Base-by-base conservation (phyloP, 2,888 invertebrate species). In the Andrena bucephala region DNA sequence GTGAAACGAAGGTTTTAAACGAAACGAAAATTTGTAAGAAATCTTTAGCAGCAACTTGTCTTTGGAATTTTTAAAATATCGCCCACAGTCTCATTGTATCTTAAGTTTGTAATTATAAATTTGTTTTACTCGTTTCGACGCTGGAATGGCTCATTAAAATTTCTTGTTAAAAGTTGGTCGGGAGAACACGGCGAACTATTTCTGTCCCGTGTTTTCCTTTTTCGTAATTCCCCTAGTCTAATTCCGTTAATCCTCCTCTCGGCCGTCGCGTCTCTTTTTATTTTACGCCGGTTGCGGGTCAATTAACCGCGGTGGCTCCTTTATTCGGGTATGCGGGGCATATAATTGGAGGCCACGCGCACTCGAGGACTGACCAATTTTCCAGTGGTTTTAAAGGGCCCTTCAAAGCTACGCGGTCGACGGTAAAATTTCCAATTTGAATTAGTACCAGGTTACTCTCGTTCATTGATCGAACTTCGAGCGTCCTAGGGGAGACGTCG, bases 371-470 rank as follows among this genome's bases (percentile, higher is more conserved):
- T 54, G 77, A 77, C 73, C 57, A 82, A 82, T 85, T 79, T 85
- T 50, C 75, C 69, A 62, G 63, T 70, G 63, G 78, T 67, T 78
- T 76, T 71, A 71, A 79, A 82, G 75, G 27, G 29, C 72, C 48
- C 72, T 67, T 48, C 33, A 73, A 63, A 77, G 70, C 60, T 52
- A 50, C 65, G 52, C n/a, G 59, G 33, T 33, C 74, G 73, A 81
- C 71, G 48, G 77, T 63, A 67, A 78, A 85, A 75, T 75, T 81
- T 81, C 59, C 52, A 62, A 71, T 73, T 85, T 80, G 65, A 80
- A 77, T 83, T 74, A 80, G 80, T 72, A 65, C 69, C 59, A 33
- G 29, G 69, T 77, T 85, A 65, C 66, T 75, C 69, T 36, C 48
- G 60, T 77, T 69, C 59, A 57, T 68, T 59, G 77, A 69, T 77